Evolutionary conservation across 1,140 invertebrate genomes (phyloP), one percentile per base, ranked within the genome.

Genomic region (Drosophila malerkotliana): DNA sequence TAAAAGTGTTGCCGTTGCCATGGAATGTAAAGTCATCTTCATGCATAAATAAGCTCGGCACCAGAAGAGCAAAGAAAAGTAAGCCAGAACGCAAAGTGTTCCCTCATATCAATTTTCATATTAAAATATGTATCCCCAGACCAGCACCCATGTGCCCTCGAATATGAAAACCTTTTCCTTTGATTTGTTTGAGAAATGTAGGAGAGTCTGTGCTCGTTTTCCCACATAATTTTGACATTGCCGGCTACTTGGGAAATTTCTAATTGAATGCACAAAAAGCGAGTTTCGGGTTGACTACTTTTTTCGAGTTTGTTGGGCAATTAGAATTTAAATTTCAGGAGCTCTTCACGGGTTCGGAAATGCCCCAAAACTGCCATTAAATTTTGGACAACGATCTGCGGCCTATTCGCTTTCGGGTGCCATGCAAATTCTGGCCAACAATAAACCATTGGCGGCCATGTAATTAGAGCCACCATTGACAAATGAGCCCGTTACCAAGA

Each of bases 21-120:
- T 75, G 71, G 83, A 82, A 87, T 87, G 83, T 88, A 87, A 88
- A 87, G 82, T 87, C 83, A 87, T 87, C 82, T 87, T 87, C 82
- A 87, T 87, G 82, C 82, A 87, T 87, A 87, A 87, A 76, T 87
- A 87, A 87, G 66, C 83, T 85, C 62, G 62, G 41, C 30, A 69
- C 54, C 49, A 45, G 18, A 57, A 54, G 57, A 32, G 51, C 41
- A 67, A 55, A 30, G 61, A 14, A 52, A 28, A 52, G 58, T 30
- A 30, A 55, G 54, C n/a, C 44, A 64, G 60, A 58, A 59, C 37
- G 66, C 41, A 76, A 76, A 76, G 61, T 66, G 45, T 60, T 68
- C 54, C 67, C 67, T 55, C 74, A 87, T 87, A 87, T 87, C 82
- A 87, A 88, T 87, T 87, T 87, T 79, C 83, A 87, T 87, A 87